phyloP scores from a whole-genome alignment of 2,888 invertebrate species.

The Clanis bilineata region DNA sequence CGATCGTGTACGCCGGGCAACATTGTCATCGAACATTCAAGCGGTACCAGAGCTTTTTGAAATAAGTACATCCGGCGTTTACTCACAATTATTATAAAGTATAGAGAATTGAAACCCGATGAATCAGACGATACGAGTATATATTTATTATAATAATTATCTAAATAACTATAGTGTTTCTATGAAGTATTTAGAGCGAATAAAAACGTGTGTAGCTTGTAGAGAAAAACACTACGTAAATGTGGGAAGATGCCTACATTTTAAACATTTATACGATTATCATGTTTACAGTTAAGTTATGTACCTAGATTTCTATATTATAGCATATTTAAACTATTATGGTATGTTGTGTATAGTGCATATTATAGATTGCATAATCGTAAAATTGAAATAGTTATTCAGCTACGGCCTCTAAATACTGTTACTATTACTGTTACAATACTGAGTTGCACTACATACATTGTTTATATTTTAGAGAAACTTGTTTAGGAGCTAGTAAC shows the following conservation, averaged over 20 bases:
- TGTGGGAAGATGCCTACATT: conserved; percentile 28
- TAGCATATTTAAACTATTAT: conserved; percentile 11
- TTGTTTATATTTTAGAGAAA: conserved; percentile 19
- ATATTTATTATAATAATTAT: background rate
- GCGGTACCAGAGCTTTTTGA: conserved; percentile 32
- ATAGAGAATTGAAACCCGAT: background rate
- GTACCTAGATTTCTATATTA: conserved; percentile 8
- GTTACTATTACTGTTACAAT: conserved; percentile 20
- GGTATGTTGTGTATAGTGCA: conserved; percentile 3
- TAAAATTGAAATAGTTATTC: conserved; percentile 8
- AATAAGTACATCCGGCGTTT: background rate
- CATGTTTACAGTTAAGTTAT: conserved; percentile 12
- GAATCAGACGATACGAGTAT: background rate
- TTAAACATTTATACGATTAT: conserved; percentile 14
- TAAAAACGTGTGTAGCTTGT: conserved; percentile 43
- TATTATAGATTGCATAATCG: conserved; percentile 12
- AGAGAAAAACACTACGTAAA: conserved; percentile 60
- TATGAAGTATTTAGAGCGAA: background rate
- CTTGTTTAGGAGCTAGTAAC: background rate
- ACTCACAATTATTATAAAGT: background rate
- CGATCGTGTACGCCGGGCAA: conserved; percentile 53
- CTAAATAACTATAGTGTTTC: background rate
- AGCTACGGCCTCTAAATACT: conserved; percentile 13
- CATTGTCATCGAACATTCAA: conserved; percentile 81
- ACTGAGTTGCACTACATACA: conserved; percentile 20